These are phyloP conservation scores for Hippocampus zosterae DNA, from an alignment of 2,113 vertebrate genomes.

Conservation along the genomic window DNA sequence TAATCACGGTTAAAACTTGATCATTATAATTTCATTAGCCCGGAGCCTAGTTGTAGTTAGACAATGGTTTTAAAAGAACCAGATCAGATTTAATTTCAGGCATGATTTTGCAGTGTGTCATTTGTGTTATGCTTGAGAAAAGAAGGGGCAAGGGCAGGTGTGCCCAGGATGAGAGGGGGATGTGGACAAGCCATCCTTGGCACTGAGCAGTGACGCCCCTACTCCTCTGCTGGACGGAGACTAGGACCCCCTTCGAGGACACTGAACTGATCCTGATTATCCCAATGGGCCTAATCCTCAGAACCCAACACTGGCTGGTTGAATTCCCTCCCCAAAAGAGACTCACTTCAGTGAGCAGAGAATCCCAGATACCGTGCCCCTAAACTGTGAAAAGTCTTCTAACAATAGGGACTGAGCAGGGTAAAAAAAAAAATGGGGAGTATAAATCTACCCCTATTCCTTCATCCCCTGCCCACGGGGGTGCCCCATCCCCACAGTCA, in stretches of 20 bases:
- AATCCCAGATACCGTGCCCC: constrained; percentile 68
- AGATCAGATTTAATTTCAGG: constrained; percentile 19
- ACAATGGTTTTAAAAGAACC: neutral
- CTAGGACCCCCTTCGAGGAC: constrained; percentile 68
- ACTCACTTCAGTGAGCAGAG: constrained; percentile 75
- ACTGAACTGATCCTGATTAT: constrained; percentile 77
- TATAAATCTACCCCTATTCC: constrained; percentile 48
- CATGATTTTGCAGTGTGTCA: constrained; percentile 25
- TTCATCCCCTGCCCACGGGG: constrained; percentile 13
- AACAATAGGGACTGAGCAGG: constrained; percentile 66
- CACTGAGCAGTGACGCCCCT: constrained; percentile 60
- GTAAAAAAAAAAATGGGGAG: constrained; percentile 33
- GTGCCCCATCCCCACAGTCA: constrained; percentile 60
- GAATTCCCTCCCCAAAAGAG: constrained; percentile 47
- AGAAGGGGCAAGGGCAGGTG: constrained; percentile 43
- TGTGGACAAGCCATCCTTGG: constrained; percentile 39
- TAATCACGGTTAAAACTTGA: constrained; percentile 4
- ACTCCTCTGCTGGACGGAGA: constrained; percentile 61
- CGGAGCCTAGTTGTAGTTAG: neutral
- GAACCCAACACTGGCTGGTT: constrained; percentile 45
- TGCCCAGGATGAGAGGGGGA: constrained; percentile 38
- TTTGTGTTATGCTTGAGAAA: constrained; percentile 17
- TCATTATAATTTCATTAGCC: neutral
- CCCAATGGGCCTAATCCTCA: constrained; percentile 73
- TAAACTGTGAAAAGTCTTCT: constrained; percentile 76